phyloP scores from a whole-genome alignment of 1,140 invertebrate genomes.

The Micrasema minimum region DNA sequence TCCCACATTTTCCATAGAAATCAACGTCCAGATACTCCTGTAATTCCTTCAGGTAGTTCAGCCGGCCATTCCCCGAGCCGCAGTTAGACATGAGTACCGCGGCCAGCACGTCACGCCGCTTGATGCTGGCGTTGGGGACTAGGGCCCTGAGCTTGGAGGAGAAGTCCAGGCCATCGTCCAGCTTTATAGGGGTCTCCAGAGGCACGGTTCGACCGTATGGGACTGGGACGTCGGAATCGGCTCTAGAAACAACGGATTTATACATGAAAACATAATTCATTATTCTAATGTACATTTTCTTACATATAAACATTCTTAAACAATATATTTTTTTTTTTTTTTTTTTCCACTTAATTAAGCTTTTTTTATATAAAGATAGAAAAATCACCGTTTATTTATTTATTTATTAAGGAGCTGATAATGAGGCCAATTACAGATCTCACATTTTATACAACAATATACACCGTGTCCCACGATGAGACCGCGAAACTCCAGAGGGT shows the following conservation, averaged over 20 bases:
- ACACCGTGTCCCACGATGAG: too few species aligned
- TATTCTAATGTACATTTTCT: too few species aligned
- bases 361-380: too few species aligned
- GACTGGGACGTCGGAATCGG: slow-evolving; percentile 73
- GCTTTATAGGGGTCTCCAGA: slow-evolving; percentile 4
- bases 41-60: slow-evolving; percentile 69
- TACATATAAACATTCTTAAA: too few species aligned
- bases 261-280: too few species aligned
- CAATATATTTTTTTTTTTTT: too few species aligned
- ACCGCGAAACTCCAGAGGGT: too few species aligned
- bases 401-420: too few species aligned
- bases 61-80: slow-evolving; percentile 64
- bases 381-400: too few species aligned
- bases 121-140: slow-evolving; percentile 42
- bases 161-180: background rate
- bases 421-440: too few species aligned
- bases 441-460: too few species aligned
- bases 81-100: slow-evolving; percentile 73
- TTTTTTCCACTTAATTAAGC: too few species aligned
- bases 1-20: slow-evolving; percentile 68
- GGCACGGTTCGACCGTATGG: slow-evolving; percentile 69
- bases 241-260: slow-evolving; percentile 57
- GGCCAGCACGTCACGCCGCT: slow-evolving; percentile 61
- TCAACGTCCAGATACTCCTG: slow-evolving; percentile 69
- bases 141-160: background rate